A percentile compares a stretch with the other conserved stretches of the same genome.
phyloP scores from a whole-genome alignment of 2,888 invertebrate genomes.

The Eulithis prunata region DNA sequence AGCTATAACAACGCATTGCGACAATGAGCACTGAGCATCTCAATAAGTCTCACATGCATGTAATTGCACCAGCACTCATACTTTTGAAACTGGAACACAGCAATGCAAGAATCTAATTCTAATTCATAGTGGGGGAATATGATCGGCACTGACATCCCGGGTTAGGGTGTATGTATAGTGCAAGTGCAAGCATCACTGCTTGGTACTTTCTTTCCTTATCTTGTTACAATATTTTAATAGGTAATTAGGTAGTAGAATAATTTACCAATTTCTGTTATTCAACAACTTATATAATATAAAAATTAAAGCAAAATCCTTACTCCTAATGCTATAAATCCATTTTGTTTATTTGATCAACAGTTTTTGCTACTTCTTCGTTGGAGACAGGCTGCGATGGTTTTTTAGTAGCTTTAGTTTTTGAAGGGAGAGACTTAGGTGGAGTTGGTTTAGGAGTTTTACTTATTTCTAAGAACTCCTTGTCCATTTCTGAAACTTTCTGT shows the following conservation, averaged over 20 bases:
- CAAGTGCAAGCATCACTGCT: too few relatives aligned
- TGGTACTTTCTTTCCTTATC: not conserved
- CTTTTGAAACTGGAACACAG: too few relatives aligned
- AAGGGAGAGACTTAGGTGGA: slow-evolving; percentile 29
- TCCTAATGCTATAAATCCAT: slow-evolving; percentile 67
- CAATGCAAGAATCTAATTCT: too few relatives aligned
- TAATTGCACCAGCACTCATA: too few relatives aligned
- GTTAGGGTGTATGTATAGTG: too few relatives aligned
- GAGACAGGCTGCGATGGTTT: slow-evolving; percentile 58
- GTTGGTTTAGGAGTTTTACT: slow-evolving; percentile 59
- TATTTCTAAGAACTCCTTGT: slow-evolving; percentile 72
- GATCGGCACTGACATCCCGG: too few relatives aligned
- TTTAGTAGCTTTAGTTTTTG: slow-evolving; percentile 47
- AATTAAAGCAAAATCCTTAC: slow-evolving; percentile 31
- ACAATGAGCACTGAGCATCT: too few relatives aligned
- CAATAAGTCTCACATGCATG: too few relatives aligned
- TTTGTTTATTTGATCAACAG: slow-evolving; percentile 66
- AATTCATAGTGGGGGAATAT: too few relatives aligned
- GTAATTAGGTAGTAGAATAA: not conserved
- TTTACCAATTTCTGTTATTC: not conserved
- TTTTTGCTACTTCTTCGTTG: slow-evolving; percentile 67
- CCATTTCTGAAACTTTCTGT: slow-evolving; percentile 73
- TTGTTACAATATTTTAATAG: not conserved
- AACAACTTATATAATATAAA: slow-evolving; percentile 25
- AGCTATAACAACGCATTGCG: too few relatives aligned